A percentile compares a stretch with the other conserved stretches of the same genome.
Conservation (phyloP, 92 coral and sea anemone genomes). For the Muricea muricata region DNA sequence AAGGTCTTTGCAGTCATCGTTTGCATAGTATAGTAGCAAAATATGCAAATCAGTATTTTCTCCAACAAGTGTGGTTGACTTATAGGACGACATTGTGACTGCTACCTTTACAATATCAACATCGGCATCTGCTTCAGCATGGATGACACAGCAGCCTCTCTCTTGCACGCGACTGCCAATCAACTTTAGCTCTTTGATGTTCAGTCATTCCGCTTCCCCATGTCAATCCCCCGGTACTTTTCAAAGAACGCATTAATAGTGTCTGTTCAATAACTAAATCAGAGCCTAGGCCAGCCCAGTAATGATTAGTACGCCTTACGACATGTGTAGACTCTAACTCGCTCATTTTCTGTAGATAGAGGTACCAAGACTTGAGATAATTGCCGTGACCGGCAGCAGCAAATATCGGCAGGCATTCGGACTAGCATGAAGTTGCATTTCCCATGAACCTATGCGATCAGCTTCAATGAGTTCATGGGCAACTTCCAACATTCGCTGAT, state of each 20-base stretch:
- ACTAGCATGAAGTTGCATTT: background rate
- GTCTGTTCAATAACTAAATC: background rate
- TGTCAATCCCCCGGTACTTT: background rate
- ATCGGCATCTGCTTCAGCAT: background rate
- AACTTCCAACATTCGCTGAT: background rate
- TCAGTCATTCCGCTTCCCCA: background rate
- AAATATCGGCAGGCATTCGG: too few species aligned
- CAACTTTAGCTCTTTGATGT: background rate
- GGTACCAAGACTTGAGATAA: background rate
- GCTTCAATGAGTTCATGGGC: background rate
- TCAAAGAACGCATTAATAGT: background rate
- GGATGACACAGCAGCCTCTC: background rate
- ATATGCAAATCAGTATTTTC: conserved; percentile 51
- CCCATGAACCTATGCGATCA: background rate
- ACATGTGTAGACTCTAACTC: background rate
- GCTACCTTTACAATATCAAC: conserved; percentile 5
- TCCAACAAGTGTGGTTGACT: conserved; percentile 29
- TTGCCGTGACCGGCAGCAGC: background rate
- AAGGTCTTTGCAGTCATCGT: too few species aligned
- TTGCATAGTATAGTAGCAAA: conserved; percentile 25
- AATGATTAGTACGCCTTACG: background rate
- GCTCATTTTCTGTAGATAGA: background rate
- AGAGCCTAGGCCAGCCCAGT: background rate
- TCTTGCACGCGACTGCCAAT: background rate
- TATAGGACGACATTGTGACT: background rate